Conservation (phyloP, 2,113 vertebrate species). For the Peromyscus polionotus region DNA sequence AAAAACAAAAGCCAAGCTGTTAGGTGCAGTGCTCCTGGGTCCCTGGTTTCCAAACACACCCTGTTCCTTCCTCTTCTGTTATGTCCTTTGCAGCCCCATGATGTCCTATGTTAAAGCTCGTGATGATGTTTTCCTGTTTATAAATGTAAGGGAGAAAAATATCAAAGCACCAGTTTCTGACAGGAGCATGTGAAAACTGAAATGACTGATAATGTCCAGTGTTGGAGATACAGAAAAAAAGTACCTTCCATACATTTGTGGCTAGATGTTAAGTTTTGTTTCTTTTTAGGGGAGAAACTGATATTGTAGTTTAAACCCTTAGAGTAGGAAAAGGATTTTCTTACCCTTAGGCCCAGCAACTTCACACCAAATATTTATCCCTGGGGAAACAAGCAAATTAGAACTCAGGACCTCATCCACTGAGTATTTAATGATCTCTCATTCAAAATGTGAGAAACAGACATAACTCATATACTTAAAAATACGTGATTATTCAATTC, state of each 20-base stretch:
- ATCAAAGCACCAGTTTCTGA: not conserved
- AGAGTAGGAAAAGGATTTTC: slow-evolving; percentile 23
- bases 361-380: not conserved
- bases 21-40: not conserved
- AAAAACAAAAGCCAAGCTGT: not conserved
- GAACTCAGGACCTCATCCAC: not conserved
- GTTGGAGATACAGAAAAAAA: not conserved
- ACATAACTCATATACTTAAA: slow-evolving; percentile 19
- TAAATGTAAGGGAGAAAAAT: slow-evolving; percentile 44
- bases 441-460: slow-evolving; percentile 12
- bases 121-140: slow-evolving; percentile 28
- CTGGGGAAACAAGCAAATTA: not conserved
- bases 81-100: not conserved
- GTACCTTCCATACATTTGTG: not conserved
- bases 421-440: slow-evolving; percentile 25
- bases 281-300: slow-evolving; percentile 37
- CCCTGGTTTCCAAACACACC: not conserved
- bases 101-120: not conserved
- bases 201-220: not conserved
- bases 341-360: not conserved
- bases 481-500: slow-evolving; percentile 17
- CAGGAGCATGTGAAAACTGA: slow-evolving; percentile 3
- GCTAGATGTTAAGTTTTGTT: slow-evolving; percentile 13
- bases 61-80: not conserved
- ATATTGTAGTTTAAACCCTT: slow-evolving; percentile 31